Base-by-base conservation (phyloP, 2,113 vertebrate species). In the Plecotus auritus region DNA sequence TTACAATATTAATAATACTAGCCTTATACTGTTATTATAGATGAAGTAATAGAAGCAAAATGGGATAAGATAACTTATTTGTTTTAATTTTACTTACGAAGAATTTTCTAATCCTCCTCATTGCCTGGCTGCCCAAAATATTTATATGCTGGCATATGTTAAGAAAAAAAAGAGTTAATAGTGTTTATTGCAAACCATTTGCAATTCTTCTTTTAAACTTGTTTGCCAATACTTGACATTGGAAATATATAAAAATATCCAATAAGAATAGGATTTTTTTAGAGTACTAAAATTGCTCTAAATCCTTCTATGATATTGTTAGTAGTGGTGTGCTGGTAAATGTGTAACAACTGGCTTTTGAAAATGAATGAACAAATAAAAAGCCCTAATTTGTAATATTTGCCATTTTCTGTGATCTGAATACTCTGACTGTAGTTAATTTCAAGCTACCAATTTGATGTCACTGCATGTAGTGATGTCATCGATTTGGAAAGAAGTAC, bases 251-350 rank as follows among this genome's bases (percentile, higher is more conserved):
- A 74, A 90, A 92, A 96, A 86, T 83, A 45, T 70, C 7, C 16
- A 82, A 3, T 82, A 67, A 94, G 51, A 88, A n/a, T 67, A 94
- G 12, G 11, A 56, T 94, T 77, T 92, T 90, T 64, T 81, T 88
- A 37, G 69, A 78, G 11, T 93, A 26, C 6, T 88, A 59, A 91
- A 89, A 20, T 42, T 86, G 7, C 32, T 76, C 28, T 67, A 59
- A 86, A 80, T 90, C 8, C 5, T 47, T 47, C 20, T 42, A 4
- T 92, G 32, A 0, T 51, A 17, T 47, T 69, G 37, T 76, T 85
- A 26, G 2, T 72, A 59, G 7, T 87, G 22, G 4, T 56, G 9
- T 56, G 11, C 22, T 93, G 45, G 4, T 70, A 74, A 70, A 47
- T 66, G n/a, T 13, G 59, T 86, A 87, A n/a, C 42, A 76, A 42